Percentiles rank a stretch among this genome's conserved stretches.
phyloP scores from a whole-genome alignment of 2,113 vertebrate genomes.

The Leucopsar rothschildi region DNA sequence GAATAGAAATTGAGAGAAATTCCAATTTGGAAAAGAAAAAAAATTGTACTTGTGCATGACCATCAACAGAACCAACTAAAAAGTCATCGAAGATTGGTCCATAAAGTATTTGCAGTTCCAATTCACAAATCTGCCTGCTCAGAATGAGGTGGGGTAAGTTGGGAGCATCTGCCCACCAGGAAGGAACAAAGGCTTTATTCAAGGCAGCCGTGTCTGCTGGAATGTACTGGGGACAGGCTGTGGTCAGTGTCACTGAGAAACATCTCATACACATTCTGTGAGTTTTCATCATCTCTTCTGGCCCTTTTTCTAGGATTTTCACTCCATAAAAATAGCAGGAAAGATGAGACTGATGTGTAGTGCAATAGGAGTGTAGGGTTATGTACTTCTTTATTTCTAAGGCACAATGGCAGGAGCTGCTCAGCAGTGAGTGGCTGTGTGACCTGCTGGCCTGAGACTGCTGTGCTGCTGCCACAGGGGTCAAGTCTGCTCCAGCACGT shows the following conservation, averaged over 20 bases:
- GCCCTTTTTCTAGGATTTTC: not conserved
- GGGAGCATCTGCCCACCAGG: not conserved
- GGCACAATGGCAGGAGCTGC: not conserved
- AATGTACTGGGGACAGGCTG: not conserved
- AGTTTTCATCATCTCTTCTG: not conserved
- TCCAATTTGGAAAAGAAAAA: not conserved
- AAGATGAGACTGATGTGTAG: not conserved
- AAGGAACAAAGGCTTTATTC: conserved; percentile 10
- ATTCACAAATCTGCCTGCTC: not conserved
- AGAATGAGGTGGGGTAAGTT: not conserved
- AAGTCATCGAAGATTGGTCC: not conserved
- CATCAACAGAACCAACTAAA: not conserved
- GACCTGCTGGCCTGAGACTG: not conserved
- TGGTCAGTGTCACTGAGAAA: not conserved
- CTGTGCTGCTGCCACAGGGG: not conserved
- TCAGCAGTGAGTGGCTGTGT: not conserved
- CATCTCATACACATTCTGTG: not conserved
- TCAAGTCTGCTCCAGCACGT: not conserved
- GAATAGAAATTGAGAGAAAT: not conserved
- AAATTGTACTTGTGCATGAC: rapidly evolving
- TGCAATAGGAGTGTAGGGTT: not conserved
- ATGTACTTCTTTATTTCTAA: not conserved
- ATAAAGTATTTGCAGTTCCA: not conserved
- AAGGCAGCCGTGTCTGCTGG: not conserved
- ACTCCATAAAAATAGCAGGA: not conserved